Conservation (phyloP, 2,888 invertebrate genomes). For the Microplitis manilae region DNA sequence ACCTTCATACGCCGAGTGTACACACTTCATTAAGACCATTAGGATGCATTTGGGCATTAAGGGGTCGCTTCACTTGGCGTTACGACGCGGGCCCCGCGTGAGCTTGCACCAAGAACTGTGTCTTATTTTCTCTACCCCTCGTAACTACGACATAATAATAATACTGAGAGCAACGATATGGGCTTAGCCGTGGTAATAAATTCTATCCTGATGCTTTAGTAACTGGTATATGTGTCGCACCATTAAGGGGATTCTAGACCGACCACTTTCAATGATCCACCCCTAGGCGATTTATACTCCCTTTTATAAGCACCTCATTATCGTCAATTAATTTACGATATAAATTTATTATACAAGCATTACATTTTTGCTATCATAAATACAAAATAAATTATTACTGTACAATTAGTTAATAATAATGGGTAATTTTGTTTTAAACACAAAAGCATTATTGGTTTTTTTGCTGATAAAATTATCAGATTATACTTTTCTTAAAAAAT, state of each 20-base stretch:
- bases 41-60: conserved; percentile 64
- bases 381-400: not conserved
- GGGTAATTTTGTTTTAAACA: too few relatives aligned
- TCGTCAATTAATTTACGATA: not conserved
- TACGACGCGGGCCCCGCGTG: conserved; percentile 48
- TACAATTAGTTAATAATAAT: too few relatives aligned
- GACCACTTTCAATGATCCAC: conserved; percentile 33
- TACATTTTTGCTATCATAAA: not conserved
- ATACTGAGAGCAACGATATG: conserved; percentile 18
- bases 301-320: not conserved
- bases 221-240: conserved; percentile 35
- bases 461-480: not conserved
- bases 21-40: conserved; percentile 71
- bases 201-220: conserved; percentile 32
- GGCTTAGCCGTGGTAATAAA: conserved; percentile 16
- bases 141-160: not conserved
- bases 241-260: conserved; percentile 36
- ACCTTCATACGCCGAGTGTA: conserved; percentile 60
- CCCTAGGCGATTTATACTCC: conserved; percentile 8
- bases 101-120: conserved; percentile 27
- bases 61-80: conserved; percentile 46
- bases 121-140: conserved; percentile 32
- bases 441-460: too few relatives aligned
- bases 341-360: not conserved
- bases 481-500: not conserved